A percentile compares a stretch with the other conserved stretches of the same genome.
Conservation (phyloP, 2,113 vertebrate genomes). For the Paramisgurnus dabryanus region DNA sequence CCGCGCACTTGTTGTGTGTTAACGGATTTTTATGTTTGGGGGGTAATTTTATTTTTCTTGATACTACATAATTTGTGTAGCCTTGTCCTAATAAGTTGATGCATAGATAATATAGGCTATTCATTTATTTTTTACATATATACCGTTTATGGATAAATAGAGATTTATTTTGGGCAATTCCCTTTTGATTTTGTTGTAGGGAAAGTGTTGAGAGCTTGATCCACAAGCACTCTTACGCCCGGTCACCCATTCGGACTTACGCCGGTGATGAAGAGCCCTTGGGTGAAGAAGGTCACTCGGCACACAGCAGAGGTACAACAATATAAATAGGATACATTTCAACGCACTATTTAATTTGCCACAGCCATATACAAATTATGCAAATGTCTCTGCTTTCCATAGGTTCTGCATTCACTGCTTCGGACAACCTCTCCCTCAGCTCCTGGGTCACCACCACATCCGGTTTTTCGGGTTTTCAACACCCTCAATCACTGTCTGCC, state of each 20-base stretch:
- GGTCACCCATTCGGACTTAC: slow-evolving; percentile 95
- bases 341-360: background rate
- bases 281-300: slow-evolving; percentile 84
- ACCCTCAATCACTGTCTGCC: slow-evolving; percentile 88
- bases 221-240: slow-evolving; percentile 98
- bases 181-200: slow-evolving; percentile 77
- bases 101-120: too few relatives aligned
- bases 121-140: background rate
- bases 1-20: slow-evolving; percentile 7
- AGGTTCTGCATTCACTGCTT: slow-evolving; percentile 95
- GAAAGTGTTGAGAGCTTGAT: slow-evolving; percentile 98
- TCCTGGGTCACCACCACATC: slow-evolving; percentile 95
- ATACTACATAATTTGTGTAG: background rate
- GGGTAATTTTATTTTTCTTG: background rate
- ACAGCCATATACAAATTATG: background rate
- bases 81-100: too few relatives aligned
- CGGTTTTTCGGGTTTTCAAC: slow-evolving; percentile 92
- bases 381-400: slow-evolving; percentile 11
- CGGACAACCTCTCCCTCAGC: slow-evolving; percentile 93
- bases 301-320: slow-evolving; percentile 85
- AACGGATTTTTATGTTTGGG: slow-evolving; percentile 29
- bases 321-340: slow-evolving; percentile 20
- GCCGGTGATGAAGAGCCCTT: slow-evolving; percentile 89
- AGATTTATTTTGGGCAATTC: slow-evolving; percentile 72
- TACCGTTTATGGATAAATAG: slow-evolving; percentile 50